Evolutionary conservation across 2,888 invertebrate genomes (phyloP), one percentile per base, ranked within the genome.

Genomic region (Epistrophe eligans): DNA sequence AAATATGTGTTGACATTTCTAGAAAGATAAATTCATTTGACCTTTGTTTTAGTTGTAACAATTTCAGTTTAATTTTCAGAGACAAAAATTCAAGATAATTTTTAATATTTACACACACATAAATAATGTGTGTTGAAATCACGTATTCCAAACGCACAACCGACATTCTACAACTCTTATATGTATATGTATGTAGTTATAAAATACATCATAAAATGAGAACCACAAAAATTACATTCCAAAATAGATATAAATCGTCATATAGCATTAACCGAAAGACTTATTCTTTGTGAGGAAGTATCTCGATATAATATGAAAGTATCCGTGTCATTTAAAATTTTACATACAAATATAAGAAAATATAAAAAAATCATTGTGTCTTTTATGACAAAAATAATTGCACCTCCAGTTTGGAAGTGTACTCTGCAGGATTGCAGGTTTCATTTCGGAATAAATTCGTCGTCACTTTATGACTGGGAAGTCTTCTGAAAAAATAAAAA

Each of bases 321-420:
- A 28, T 32, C 28, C 4, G 32, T 35, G 4, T 35, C 35, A 58
- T 17, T 58, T 17, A 38, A 57, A 57, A 10, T 57, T n/a, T n/a
- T n/a, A n/a, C n/a, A n/a, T n/a, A n/a, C n/a, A 35, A 10, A 35
- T 32, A 10, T 10, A 35, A 35, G 58, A 6, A 17, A 17, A 17
- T 17, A 58, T 43, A 43, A 15, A 17, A 35, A 35, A n/a, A 13
- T 32, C 28, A 58, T 17, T 58, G 35, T 58, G 35, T 17, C 3
- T 58, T 58, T 58, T 35, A 17, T 58, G 35, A 17, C 11, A 58
- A 17, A 35, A 58, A 58, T 35, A 35, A 58, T 58, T 58, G 58
- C 58, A 58, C 17, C 17, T 58, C 10, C 15, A 55, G 55, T 28
- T 55, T 15, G 8, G 4, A 15, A 55, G 55, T 15, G 55, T 55